Percentiles rank a stretch among this genome's conserved stretches.
phyloP scores from a whole-genome alignment of 2,113 vertebrate genomes.

The Plectropomus leopardus region DNA sequence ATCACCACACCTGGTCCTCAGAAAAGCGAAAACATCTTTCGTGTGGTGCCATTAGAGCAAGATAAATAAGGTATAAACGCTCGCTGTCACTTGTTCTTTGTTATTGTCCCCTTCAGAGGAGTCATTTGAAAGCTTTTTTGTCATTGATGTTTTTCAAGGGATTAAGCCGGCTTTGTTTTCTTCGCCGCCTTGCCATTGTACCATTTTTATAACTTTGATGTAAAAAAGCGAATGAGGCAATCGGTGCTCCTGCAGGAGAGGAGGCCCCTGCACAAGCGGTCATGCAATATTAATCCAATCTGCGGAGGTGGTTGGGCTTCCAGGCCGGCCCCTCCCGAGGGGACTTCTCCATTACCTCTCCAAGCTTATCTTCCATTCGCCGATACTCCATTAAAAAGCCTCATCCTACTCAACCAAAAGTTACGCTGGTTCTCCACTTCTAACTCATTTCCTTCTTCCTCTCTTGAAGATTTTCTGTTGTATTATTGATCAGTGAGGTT shows the following conservation, averaged over 20 bases:
- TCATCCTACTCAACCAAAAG: constrained; percentile 44
- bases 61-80: constrained; percentile 49
- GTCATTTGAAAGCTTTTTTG: constrained; percentile 50
- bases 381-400: constrained; percentile 47
- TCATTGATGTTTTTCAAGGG: constrained; percentile 37
- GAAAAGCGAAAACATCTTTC: constrained; percentile 32
- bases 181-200: constrained; percentile 10
- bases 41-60: constrained; percentile 27
- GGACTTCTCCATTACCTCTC: constrained; percentile 75
- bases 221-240: constrained; percentile 64
- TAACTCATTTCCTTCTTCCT: constrained; percentile 29
- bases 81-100: constrained; percentile 46
- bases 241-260: constrained; percentile 51
- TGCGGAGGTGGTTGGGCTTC: constrained; percentile 74
- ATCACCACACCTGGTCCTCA: constrained; percentile 4
- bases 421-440: constrained; percentile 29
- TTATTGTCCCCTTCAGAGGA: constrained; percentile 46
- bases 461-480: constrained; percentile 50
- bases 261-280: constrained; percentile 32
- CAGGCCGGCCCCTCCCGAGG: constrained; percentile 60
- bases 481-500: constrained; percentile 70
- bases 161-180: constrained; percentile 61
- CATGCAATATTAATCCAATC: constrained; percentile 82
- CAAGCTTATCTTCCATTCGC: constrained; percentile 68
- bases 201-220: constrained; percentile 57